phyloP scores from a whole-genome alignment of 2,888 invertebrate species.

The Hermaeophaga mercurialis region DNA sequence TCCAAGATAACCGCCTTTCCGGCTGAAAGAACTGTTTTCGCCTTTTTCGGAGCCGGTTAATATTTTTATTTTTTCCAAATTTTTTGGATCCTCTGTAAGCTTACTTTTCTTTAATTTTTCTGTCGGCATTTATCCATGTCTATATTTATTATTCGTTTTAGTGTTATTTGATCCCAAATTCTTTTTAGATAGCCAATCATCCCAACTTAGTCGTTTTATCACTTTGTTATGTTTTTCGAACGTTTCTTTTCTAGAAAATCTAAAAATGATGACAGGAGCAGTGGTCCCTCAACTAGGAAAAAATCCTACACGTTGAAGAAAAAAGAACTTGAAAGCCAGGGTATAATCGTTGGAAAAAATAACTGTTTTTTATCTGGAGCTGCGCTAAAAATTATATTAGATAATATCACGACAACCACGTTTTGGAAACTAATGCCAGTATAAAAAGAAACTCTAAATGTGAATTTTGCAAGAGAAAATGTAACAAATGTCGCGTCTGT shows the following conservation, averaged over 20 bases:
- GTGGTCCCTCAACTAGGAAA: neutral
- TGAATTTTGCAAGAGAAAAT: constrained; percentile 30
- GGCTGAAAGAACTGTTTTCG: too few relatives aligned
- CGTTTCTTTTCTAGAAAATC: neutral
- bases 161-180: too few relatives aligned
- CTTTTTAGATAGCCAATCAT: too few relatives aligned
- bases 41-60: too few relatives aligned
- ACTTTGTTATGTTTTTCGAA: neutral
- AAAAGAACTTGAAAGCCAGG: neutral
- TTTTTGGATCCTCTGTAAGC: too few relatives aligned
- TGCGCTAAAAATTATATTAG: constrained; percentile 26
- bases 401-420: constrained; percentile 24
- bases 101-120: too few relatives aligned
- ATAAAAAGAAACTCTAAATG: constrained; percentile 23
- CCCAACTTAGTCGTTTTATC: too few relatives aligned
- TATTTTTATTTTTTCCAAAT: too few relatives aligned
- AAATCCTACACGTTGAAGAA: neutral
- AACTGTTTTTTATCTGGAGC: constrained; percentile 20
- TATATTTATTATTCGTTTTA: too few relatives aligned
- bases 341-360: constrained; percentile 14
- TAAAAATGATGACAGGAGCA: neutral
- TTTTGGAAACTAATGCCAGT: constrained; percentile 16
- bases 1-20: too few relatives aligned
- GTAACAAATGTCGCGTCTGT: constrained; percentile 20
- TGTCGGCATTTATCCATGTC: too few relatives aligned